These are phyloP conservation scores for Pseudachorutes palmiensis DNA, from an alignment of 1,140 invertebrate genomes.

Conservation along the genomic window DNA sequence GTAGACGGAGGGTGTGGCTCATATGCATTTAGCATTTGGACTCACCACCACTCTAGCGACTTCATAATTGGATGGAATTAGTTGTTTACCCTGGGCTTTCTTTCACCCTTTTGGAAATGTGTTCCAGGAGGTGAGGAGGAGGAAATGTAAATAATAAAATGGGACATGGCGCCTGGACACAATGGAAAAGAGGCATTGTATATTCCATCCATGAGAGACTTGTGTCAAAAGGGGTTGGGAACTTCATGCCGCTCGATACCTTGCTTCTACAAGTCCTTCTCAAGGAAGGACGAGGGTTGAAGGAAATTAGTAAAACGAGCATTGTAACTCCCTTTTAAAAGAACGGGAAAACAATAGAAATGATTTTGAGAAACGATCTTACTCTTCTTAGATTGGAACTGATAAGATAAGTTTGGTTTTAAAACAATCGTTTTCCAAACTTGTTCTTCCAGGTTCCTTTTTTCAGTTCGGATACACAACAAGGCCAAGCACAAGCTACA, in stretches of 20 bases:
- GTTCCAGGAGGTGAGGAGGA: not conserved
- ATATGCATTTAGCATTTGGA: not conserved
- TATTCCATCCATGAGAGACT: no score
- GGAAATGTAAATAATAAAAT: not conserved
- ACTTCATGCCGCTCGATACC: no score
- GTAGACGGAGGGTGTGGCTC: not conserved
- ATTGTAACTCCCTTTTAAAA: no score
- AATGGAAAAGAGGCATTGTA: not conserved
- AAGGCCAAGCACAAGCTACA: no score
- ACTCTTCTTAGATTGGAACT: not conserved
- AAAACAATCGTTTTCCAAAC: no score
- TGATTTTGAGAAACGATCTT: not conserved
- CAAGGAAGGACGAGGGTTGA: not conserved
- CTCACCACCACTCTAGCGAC: not conserved
- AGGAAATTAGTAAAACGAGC: not conserved
- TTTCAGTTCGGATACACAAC: no score
- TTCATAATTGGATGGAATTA: conserved; percentile 1
- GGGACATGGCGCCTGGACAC: not conserved
- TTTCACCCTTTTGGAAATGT: no score
- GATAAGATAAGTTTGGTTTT: not conserved
- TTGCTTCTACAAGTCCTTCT: not conserved
- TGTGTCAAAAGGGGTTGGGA: no score
- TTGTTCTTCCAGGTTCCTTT: no score
- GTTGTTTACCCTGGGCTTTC: no score
- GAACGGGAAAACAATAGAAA: no score